Base-by-base conservation (phyloP, 2,113 vertebrate genomes). In the Podiceps cristatus region DNA sequence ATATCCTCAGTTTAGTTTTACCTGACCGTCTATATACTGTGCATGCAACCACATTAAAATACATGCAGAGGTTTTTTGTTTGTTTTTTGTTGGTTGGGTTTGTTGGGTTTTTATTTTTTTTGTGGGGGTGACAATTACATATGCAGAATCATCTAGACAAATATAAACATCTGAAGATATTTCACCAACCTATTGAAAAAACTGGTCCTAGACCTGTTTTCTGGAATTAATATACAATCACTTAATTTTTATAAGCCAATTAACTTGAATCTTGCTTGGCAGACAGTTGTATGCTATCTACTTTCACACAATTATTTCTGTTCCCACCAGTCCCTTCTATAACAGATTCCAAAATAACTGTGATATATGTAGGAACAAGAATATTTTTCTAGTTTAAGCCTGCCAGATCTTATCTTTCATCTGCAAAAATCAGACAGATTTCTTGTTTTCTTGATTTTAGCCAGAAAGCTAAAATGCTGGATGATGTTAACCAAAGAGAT, bases 221-320 rank as follows among this genome's bases (percentile, higher is more conserved):
- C 72, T 91, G 73, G 20, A 89, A 94, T 89, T 58, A 74, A 81
- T 85, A 35, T 11, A 31, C 16, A 81, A 84, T 49, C 7, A 9
- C 66, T 91, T 95, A 79, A 85, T 94, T 96, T 90, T 95, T 93
- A 68, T 60, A 75, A 90, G 35, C 33, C 73, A 90, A 82, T 91
- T 95, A 95, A 79, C 44, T 87, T 64, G 10, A 94, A 79, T 91
- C 53, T 93, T 9, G 7, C 33, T 82, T 62, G 28, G 84, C 85
- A 97, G 95, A 96, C 82, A 58, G 71, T 62, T 95, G 49, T 31
- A 11, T 60, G 89, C 56, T 67, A 69, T 86, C 94, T 90, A 60
- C 72, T 95, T 82, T 90, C 96, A 90, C 85, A 92, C 45, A 92
- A 86, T 90, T 95, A 93, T 90, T 95, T 96, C 79, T 95, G 85